Evolutionary conservation across 1,140 invertebrate species (phyloP).

Genomic region (Aethina tumida): DNA sequence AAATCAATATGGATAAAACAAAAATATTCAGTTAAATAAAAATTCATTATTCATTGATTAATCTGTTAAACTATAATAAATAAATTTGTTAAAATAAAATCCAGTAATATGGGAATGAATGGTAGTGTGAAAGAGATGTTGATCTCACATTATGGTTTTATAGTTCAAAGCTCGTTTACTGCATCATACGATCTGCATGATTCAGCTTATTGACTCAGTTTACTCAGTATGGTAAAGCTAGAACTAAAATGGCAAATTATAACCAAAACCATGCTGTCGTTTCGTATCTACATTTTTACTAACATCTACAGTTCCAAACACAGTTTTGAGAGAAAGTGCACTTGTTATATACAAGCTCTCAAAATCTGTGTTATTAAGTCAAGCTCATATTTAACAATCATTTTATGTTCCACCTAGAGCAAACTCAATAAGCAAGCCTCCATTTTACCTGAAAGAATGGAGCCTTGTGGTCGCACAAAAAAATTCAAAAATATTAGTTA

Average conservation of each 20-base stretch:
- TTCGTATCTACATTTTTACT: slow-evolving; percentile 22
- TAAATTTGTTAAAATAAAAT: no score
- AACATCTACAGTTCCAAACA: slow-evolving; percentile 24
- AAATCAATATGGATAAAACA: no score
- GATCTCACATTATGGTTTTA: no score
- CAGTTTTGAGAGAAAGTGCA: slow-evolving; percentile 24
- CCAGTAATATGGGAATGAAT: no score
- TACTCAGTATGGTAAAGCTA: slow-evolving; percentile 19
- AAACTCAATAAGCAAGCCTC: slow-evolving; percentile 37
- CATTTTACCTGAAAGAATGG: slow-evolving; percentile 62
- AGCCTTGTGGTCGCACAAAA: slow-evolving; percentile 55
- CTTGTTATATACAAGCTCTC: slow-evolving; percentile 21
- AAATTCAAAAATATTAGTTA: no score
- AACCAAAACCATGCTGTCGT: slow-evolving; percentile 26
- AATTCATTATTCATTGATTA: no score
- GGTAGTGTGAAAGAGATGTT: no score
- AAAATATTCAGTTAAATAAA: no score
- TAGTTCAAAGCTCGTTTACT: no score
- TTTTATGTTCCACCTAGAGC: slow-evolving; percentile 32
- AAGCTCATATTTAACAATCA: slow-evolving; percentile 24
- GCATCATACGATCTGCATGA: no score
- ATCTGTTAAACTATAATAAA: no score
- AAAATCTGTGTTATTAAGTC: slow-evolving; percentile 22
- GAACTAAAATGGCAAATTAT: slow-evolving; percentile 23
- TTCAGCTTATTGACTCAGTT: no score